Base-by-base conservation (phyloP, 2,797 vertebrate species). In the Hylomyscus alleni region DNA sequence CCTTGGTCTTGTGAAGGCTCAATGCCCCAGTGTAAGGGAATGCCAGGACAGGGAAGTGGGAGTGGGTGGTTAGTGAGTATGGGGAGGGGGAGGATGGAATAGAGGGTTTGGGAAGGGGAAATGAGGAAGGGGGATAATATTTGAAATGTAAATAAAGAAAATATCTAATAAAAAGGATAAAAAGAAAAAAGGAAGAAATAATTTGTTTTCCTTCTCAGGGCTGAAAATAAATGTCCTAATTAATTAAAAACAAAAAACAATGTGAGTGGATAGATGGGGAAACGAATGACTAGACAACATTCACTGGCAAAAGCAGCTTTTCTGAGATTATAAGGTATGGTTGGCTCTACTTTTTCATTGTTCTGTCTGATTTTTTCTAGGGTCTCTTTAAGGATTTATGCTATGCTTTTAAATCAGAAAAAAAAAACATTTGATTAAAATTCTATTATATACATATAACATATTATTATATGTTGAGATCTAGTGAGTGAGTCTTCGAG, bases 221-320 rank as follows among this genome's bases (percentile, higher is more conserved):
- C 26, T 83, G 73, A 31, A 73, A 95, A 81, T 1, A 94, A 29
- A 62, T 3, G 52, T 93, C 90, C 93, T 92, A 82, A 93, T 95
- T 93, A 50, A 26, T 95, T 95, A 44, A 44, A 44, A 44, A 44
- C 3, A 44, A 44, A 44, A 44, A 44, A 44, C 44, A 6, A 44
- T 44, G 44, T 44, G 31, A 52, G 50, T 52, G 2, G 10, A 67
- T 19, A 60, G 17, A 85, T 14, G 67, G 34, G 24, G 72, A 54
- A 87, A 83, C 2, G 22, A 91, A 60, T 52, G 12, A 1, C 4
- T 31, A 40, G 2, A 10, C 14, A 56, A 20, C 40, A 14, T 50
- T 83, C 11, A 8, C 19, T 52, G 60, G 58, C 78, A 80, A 90
- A 78, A 94, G 69, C 22, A 58, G 6, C 29, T 67, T 14, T 73